A percentile compares a stretch with the other conserved stretches of the same genome.
These are phyloP conservation scores for Rotaria magnacalcarata DNA, from an alignment of 2,888 invertebrate species.

Conservation along the genomic window DNA sequence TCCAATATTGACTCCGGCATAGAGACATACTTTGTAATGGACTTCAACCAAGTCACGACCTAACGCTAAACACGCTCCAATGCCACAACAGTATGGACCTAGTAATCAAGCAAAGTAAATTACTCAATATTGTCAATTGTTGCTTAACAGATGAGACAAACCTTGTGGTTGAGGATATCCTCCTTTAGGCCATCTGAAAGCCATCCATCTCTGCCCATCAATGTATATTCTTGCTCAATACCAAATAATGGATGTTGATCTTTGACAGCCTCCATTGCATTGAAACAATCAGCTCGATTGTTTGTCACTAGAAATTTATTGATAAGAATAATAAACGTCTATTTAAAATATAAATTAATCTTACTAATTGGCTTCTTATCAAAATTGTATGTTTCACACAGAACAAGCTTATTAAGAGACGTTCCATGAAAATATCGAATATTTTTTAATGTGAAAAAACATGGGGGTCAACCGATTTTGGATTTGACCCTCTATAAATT, in stretches of 20 bases:
- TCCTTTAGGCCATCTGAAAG: slow-evolving; percentile 57
- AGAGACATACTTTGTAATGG: slow-evolving; percentile 43
- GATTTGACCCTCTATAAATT: too few species aligned
- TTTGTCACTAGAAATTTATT: slow-evolving; percentile 64
- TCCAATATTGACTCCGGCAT: slow-evolving; percentile 45
- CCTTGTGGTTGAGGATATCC: slow-evolving; percentile 58
- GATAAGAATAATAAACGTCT: too few species aligned
- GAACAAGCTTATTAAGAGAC: slow-evolving; percentile 50
- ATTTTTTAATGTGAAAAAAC: too few species aligned
- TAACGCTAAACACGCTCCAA: slow-evolving; percentile 38
- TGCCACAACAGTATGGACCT: slow-evolving; percentile 44
- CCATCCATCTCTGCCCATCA: slow-evolving; percentile 59
- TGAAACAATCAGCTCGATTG: slow-evolving; percentile 59
- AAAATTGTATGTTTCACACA: slow-evolving; percentile 69
- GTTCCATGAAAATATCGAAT: too few species aligned
- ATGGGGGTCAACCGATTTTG: too few species aligned
- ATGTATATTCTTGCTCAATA: slow-evolving; percentile 64
- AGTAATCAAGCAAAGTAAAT: too few species aligned
- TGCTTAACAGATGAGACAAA: too few species aligned
- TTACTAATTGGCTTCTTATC: slow-evolving; percentile 72
- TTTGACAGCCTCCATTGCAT: slow-evolving; percentile 58
- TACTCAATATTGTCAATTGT: too few species aligned
- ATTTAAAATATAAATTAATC: slow-evolving; percentile 54
- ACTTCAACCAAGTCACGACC: slow-evolving; percentile 45
- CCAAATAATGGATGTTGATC: slow-evolving; percentile 61